Base-by-base conservation (phyloP, 1,140 invertebrate genomes). In the Linepithema humile region DNA sequence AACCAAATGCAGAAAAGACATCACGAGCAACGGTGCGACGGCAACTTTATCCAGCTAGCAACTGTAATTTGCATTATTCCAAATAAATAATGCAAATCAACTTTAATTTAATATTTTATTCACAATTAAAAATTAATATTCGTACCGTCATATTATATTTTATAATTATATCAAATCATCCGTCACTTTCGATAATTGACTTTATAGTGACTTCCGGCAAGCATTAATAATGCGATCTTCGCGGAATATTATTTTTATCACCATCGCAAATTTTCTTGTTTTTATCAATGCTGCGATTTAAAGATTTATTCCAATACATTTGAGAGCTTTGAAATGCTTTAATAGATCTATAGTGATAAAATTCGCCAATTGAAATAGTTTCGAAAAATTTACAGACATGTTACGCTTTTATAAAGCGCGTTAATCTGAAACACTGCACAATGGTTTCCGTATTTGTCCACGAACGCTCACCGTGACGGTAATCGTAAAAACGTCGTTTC, bases 61-160 rank as follows among this genome's bases (percentile, higher is more conserved):
- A n/a, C n/a, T 50, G n/a, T 32, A 60, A 20, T 77, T 77, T 29
- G 32, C 20, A 64, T 38, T 48, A 29, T 62, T 50, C 57, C 20
- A 17, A 26, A 77, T 64, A 50, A 48, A 77, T 65, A n/a, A 38
- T 65, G 43, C 53, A 77, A 77, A 65, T 65, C 12, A 7, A 60
- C 29, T 50, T 60, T 26, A 26, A 77, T 38, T 65, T 65, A 77
- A n/a, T n/a, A n/a, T n/a, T n/a, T n/a, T n/a, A 77, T 65, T 40
- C 35, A 29, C 53, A 40, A 74, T 59, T 59, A 43, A 57, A 59
- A 9, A 74, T 74, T 74, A 74, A 59, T 74, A 74, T 74, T 74
- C 38, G 59, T 74, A 29, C 9, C 40, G 35, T 7, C n/a, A n/a
- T n/a, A n/a, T n/a, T n/a, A n/a, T n/a, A n/a, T 59, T 59, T 74